Conservation (phyloP, 2,797 vertebrate genomes). For the Lacerta agilis region DNA sequence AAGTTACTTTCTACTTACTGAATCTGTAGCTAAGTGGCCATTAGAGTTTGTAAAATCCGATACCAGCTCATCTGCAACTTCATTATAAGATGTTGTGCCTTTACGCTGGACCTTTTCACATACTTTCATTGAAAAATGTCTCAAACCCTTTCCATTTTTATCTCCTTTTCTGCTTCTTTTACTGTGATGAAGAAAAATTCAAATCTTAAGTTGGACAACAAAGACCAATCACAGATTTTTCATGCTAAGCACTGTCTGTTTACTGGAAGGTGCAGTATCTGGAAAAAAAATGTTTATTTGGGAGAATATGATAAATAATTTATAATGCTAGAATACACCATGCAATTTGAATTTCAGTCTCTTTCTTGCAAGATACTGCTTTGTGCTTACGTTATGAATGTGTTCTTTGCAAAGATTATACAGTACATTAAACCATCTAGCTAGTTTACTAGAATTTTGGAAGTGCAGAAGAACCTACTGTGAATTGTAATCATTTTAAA, state of each 20-base stretch:
- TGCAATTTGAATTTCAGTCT: background rate
- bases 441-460: background rate
- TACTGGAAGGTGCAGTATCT: background rate
- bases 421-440: background rate
- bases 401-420: background rate
- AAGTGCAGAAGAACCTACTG: background rate
- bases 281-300: background rate
- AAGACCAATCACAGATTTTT: background rate
- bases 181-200: slow-evolving; percentile 70
- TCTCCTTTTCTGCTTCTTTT: slow-evolving; percentile 88
- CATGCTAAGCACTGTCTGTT: background rate
- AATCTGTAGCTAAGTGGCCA: slow-evolving; percentile 81
- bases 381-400: background rate
- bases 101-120: slow-evolving; percentile 89
- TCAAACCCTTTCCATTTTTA: slow-evolving; percentile 88
- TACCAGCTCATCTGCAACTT: slow-evolving; percentile 88
- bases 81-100: slow-evolving; percentile 88
- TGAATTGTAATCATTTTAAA: background rate
- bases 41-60: slow-evolving; percentile 84
- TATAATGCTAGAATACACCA: background rate
- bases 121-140: slow-evolving; percentile 92
- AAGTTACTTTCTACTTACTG: slow-evolving; percentile 73
- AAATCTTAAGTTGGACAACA: background rate
- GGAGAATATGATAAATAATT: background rate
- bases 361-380: background rate